Evolutionary conservation across 2,797 vertebrate genomes (phyloP).

Genomic region (Notolepis coatsorum): DNA sequence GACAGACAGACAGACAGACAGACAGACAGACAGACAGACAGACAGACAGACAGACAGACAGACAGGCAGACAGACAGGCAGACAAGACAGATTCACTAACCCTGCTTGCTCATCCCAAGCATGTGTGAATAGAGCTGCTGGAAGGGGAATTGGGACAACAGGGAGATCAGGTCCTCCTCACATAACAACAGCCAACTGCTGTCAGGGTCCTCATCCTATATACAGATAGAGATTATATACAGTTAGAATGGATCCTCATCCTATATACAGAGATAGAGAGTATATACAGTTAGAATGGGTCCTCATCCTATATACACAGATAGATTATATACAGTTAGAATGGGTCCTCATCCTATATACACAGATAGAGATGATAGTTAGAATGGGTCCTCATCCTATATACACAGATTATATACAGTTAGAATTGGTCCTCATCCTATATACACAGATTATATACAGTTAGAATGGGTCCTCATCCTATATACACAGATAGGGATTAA

Average conservation of each 20-base stretch:
- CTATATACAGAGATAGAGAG: not conserved
- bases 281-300: no score
- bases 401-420: not conserved
- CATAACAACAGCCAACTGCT: conserved; percentile 94
- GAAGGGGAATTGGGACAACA: conserved; percentile 96
- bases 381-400: conserved; percentile 96
- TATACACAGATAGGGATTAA: no score
- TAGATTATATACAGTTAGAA: not conserved
- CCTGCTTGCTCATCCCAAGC: conserved; percentile 90
- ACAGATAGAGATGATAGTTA: not conserved
- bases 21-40: not conserved
- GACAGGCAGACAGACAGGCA: not conserved
- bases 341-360: not conserved
- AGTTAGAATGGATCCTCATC: not conserved
- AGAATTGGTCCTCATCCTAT: not conserved
- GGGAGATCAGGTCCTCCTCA: conserved; percentile 92
- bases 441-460: no score
- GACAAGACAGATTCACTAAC: conserved; percentile 67
- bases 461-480: no score
- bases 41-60: not conserved
- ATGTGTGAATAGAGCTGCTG: conserved; percentile 94
- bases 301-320: conserved; percentile 87
- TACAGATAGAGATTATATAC: not conserved
- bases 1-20: no score
- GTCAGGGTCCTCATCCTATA: conserved; percentile 95